These are phyloP conservation scores for Toxonevra muliebris DNA, from an alignment of 2,888 invertebrate species.

Conservation along the genomic window DNA sequence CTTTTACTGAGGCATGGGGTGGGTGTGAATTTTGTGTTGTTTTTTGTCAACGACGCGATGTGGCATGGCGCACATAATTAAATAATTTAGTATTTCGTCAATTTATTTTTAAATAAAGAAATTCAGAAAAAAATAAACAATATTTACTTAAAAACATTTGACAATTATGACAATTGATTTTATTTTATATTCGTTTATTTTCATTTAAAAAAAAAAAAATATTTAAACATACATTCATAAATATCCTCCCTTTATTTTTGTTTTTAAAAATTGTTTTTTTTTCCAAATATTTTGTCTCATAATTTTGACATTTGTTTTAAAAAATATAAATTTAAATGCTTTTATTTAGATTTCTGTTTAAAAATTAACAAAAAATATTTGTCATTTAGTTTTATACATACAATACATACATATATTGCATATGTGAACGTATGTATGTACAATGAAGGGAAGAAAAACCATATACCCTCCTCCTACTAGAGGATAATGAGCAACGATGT, in stretches of 20 bases:
- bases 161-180: slow-evolving; percentile 33
- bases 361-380: background rate
- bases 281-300: slow-evolving; percentile 13
- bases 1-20: too few relatives aligned
- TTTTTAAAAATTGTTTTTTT: slow-evolving; percentile 10
- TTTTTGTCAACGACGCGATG: slow-evolving; percentile 22
- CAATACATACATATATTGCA: too few relatives aligned
- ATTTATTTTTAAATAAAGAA: slow-evolving; percentile 1
- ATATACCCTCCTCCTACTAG: too few relatives aligned
- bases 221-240: too few relatives aligned
- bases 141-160: slow-evolving; percentile 30
- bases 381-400: background rate
- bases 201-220: too few relatives aligned
- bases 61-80: slow-evolving; percentile 20
- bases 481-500: too few relatives aligned
- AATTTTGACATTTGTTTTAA: slow-evolving; percentile 12
- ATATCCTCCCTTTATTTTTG: background rate
- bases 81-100: slow-evolving; percentile 23
- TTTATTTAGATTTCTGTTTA: too few relatives aligned
- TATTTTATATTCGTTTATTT: slow-evolving; percentile 9
- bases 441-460: too few relatives aligned
- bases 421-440: too few relatives aligned
- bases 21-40: slow-evolving; percentile 1
- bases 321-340: background rate
- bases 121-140: background rate